Evolutionary conservation across 2,888 invertebrate genomes (phyloP).

Genomic region (Anodontia alba): DNA sequence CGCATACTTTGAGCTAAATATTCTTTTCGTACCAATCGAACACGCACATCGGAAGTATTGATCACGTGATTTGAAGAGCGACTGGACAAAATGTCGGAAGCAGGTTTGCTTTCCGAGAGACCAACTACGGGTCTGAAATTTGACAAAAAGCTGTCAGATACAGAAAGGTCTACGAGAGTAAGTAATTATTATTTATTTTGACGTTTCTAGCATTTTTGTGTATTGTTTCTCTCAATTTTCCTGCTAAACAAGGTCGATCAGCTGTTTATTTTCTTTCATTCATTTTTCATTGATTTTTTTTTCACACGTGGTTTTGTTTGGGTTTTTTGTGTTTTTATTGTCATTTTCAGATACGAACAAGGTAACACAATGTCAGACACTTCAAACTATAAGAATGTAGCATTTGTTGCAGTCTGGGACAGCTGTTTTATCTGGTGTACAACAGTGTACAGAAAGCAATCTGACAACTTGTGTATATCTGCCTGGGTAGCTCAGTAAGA

Average conservation of each 20-base stretch:
- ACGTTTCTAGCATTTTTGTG: neutral
- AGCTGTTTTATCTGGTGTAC: too few species aligned
- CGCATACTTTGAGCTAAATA: too few species aligned
- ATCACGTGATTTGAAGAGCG: slow-evolving; percentile 70
- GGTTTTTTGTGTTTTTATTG: neutral
- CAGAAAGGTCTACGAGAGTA: slow-evolving; percentile 76
- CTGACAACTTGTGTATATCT: too few species aligned
- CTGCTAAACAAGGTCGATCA: neutral
- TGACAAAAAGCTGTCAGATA: slow-evolving; percentile 76
- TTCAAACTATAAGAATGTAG: too few species aligned
- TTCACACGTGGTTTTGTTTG: neutral
- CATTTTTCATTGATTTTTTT: neutral
- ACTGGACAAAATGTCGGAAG: slow-evolving; percentile 79
- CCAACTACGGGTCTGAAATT: slow-evolving; percentile 72
- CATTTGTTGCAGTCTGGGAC: too few species aligned
- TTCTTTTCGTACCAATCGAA: neutral
- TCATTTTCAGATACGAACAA: neutral
- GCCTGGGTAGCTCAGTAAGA: too few species aligned
- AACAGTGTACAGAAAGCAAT: too few species aligned
- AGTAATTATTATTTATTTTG: slow-evolving; percentile 30
- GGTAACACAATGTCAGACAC: neutral
- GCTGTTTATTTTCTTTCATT: neutral
- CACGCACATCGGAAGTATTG: neutral
- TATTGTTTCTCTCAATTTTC: neutral
- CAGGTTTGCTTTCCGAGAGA: slow-evolving; percentile 70